These are phyloP conservation scores for Agriopis leucophaearia DNA, from an alignment of 2,888 invertebrate species.

Conservation along the genomic window DNA sequence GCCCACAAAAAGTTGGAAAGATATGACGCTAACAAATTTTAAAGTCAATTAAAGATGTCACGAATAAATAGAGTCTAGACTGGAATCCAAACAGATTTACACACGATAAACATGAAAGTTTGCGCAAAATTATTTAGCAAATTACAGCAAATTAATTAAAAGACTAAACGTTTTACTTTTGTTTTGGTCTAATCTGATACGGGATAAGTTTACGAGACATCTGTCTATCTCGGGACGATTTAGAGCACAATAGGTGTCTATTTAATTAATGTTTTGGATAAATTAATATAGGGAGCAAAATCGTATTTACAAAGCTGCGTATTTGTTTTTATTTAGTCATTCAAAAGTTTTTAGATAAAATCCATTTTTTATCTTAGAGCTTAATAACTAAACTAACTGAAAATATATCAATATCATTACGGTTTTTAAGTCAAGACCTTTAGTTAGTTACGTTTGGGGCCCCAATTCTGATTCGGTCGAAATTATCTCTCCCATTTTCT, in stretches of 20 bases:
- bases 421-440: too few relatives aligned
- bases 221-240: conserved; percentile 31
- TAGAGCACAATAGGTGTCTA: conserved; percentile 30
- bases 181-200: conserved; percentile 33
- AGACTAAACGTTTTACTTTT: conserved; percentile 32
- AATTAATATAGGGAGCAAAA: conserved; percentile 26
- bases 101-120: conserved; percentile 49
- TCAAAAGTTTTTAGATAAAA: background rate
- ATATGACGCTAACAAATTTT: conserved; percentile 40
- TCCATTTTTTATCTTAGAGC: too few relatives aligned
- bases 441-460: too few relatives aligned
- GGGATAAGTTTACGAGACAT: conserved; percentile 30
- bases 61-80: conserved; percentile 50
- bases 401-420: too few relatives aligned
- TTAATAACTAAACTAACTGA: too few relatives aligned
- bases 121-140: conserved; percentile 43
- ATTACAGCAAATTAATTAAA: conserved; percentile 44
- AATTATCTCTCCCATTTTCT: too few relatives aligned
- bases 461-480: too few relatives aligned
- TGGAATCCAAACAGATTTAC: conserved; percentile 44
- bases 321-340: background rate
- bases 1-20: conserved; percentile 26
- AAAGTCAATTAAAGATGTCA: conserved; percentile 54
- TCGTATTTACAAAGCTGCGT: background rate
- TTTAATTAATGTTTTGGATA: conserved; percentile 24